Evolutionary conservation across 2,797 vertebrate species (phyloP), one percentile per base, ranked within the genome.

Genomic region (Chrosomus eos): DNA sequence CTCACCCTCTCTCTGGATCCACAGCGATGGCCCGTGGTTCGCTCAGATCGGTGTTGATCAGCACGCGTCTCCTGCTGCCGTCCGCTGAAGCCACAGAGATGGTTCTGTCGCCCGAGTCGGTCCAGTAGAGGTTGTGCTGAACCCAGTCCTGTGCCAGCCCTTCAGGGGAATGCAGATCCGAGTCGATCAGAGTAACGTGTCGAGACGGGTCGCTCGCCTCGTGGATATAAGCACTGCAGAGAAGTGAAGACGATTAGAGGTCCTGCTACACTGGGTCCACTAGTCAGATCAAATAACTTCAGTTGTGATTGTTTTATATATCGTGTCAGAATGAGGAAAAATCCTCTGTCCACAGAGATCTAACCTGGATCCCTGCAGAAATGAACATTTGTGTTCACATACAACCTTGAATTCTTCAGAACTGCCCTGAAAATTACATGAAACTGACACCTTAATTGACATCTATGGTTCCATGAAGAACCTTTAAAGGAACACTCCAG

Each of bases 91-190:
- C 97, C 90, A 99, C 97, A 0, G 97, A 98, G 92, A 99, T 97
- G 90, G 96, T 97, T 88, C 97, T 97, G 90, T 97, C 97, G 18
- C 98, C 97, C 0, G 98, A 99, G 92, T 99, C 98, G 0, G 98
- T 96, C 98, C 98, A 99, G 93, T 99, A 99, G 90, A 99, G 95
- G 89, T 99, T 99, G 93, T 97, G 97, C 67, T 99, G 98, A 71
- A 99, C 96, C 98, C 98, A 99, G 93, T 99, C 98, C 82, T 99
- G 93, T 0, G 98, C 98, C 91, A 99, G 93, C 45, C 98, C 98
- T 90, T 97, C 97, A 0, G 98, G 98, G 18, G 97, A 97, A 89
- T 97, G 96, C 83, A 99, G 93, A 76, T 95, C 95, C 9, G 96
- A 95, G 48, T 96, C 96, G 28, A 99, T 95, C 87, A 99, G 93